Evolutionary conservation across 2,113 vertebrate species (phyloP), one percentile per base, ranked within the genome.

Genomic region (Gavialis gangeticus): DNA sequence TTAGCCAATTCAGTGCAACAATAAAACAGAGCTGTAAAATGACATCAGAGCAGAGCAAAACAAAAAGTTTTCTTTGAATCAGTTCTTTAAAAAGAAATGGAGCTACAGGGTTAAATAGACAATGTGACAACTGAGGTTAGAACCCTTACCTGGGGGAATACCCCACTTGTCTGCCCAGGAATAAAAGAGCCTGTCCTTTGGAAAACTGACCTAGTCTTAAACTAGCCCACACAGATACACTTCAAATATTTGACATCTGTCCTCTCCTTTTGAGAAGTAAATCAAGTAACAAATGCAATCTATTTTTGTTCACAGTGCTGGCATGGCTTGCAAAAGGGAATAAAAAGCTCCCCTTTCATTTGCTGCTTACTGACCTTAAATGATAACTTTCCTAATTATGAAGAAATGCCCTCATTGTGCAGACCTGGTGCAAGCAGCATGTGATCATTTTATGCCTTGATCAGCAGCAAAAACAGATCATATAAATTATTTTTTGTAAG

Each of bases 11-110:
- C 17, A 88, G 56, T 46, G 25, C 83, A 89, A 79, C 30, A 80
- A 25, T 6, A 30, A 2, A 87, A 10, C 27, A 78, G 28, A 15
- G 30, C 69, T 73, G 69, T 46, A 73, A 73, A 73, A 73, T 73
- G 69, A 46, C 37, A 30, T 79, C 58, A 67, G 11, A 85, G 16
- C 59, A 78, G 55, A 56, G 27, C 6, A 30, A 81, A 81, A 92
- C 88, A 2, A 21, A 37, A 77, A 76, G 28, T 76, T 91, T 92
- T 92, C 73, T 95, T 91, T 92, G 46, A 90, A 66, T 90, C 4
- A 10, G 16, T 4, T 19, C 6, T 66, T 76, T 80, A 73, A 73
- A 73, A 73, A 73, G 21, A 46, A 73, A 46, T 73, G 25, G 69
- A 22, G 34, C 34, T 46, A 37, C 69, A 73, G 34, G 34, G 21